A percentile compares a stretch with the other conserved stretches of the same genome.
Conservation (phyloP, 2,888 invertebrate genomes). For the Parnassius glacialis region DNA sequence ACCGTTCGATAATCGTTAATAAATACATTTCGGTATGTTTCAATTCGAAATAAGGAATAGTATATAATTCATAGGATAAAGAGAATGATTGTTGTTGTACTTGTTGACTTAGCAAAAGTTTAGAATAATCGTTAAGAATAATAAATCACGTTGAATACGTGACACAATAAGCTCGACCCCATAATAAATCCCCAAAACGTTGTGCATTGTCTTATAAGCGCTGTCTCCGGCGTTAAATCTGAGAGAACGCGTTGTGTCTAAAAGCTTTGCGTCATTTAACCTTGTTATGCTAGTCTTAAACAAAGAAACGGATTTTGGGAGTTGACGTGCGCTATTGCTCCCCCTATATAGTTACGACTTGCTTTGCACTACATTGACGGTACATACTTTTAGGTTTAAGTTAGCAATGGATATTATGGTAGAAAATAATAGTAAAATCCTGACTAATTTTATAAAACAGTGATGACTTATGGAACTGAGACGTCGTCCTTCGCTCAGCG, state of each 20-base stretch:
- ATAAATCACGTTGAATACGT: conserved; percentile 1
- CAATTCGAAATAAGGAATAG: too few relatives aligned
- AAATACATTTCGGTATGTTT: too few relatives aligned
- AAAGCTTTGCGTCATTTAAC: conserved; percentile 68
- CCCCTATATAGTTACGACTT: conserved; percentile 30
- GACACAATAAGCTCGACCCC: conserved; percentile 19
- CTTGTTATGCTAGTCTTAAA: conserved; percentile 50
- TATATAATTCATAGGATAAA: too few relatives aligned
- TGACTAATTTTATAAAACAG: too few relatives aligned
- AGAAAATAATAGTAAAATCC: too few relatives aligned
- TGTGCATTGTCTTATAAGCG: conserved; percentile 46
- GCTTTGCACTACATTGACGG: conserved; percentile 3
- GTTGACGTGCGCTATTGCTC: conserved; percentile 41
- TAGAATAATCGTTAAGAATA: conserved; percentile 1
- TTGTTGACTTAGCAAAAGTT: neutral
- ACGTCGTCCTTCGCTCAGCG: too few relatives aligned
- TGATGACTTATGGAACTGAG: too few relatives aligned
- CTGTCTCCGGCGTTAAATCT: conserved; percentile 51
- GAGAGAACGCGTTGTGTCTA: conserved; percentile 58
- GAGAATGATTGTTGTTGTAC: neutral
- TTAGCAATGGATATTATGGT: too few relatives aligned
- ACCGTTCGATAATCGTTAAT: too few relatives aligned
- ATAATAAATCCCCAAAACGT: conserved; percentile 46
- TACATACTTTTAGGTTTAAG: too few relatives aligned
- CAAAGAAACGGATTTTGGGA: conserved; percentile 53